phyloP scores from a whole-genome alignment of 1,140 invertebrate genomes.

The Apis cerana region DNA sequence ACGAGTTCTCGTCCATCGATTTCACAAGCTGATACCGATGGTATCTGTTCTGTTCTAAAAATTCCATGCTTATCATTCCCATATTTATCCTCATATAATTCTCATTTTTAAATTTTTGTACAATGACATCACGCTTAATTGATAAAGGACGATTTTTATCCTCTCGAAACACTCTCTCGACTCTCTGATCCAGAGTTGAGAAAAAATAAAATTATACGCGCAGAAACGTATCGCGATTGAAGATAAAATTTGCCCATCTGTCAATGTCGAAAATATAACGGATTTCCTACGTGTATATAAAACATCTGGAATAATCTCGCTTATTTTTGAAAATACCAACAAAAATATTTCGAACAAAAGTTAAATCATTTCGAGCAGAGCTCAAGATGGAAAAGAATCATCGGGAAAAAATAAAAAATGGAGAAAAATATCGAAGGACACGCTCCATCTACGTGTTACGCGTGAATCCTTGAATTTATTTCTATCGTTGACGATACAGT shows the following conservation, averaged over 20 bases:
- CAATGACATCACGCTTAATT: too few species aligned
- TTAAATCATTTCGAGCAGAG: neutral
- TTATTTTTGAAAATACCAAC: too few species aligned
- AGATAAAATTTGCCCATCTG: neutral
- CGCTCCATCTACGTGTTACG: neutral
- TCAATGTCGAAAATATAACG: neutral
- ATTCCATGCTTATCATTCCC: too few species aligned
- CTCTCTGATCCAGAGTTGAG: neutral
- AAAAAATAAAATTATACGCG: neutral
- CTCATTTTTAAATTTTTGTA: too few species aligned
- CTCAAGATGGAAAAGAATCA: neutral
- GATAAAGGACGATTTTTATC: too few species aligned
- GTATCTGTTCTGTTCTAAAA: neutral
- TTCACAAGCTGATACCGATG: neutral
- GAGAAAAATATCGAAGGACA: conserved; percentile 18
- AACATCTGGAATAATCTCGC: too few species aligned
- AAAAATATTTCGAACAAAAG: too few species aligned
- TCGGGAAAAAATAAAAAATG: neutral
- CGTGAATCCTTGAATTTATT: conserved; percentile 43
- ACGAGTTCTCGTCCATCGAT: neutral
- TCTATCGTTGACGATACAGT: conserved; percentile 30
- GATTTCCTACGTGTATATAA: too few species aligned
- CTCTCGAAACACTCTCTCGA: too few species aligned
- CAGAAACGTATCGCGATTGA: neutral
- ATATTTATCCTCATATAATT: too few species aligned